phyloP scores from a whole-genome alignment of 2,888 invertebrate genomes.

The Oligia fasciuncula region DNA sequence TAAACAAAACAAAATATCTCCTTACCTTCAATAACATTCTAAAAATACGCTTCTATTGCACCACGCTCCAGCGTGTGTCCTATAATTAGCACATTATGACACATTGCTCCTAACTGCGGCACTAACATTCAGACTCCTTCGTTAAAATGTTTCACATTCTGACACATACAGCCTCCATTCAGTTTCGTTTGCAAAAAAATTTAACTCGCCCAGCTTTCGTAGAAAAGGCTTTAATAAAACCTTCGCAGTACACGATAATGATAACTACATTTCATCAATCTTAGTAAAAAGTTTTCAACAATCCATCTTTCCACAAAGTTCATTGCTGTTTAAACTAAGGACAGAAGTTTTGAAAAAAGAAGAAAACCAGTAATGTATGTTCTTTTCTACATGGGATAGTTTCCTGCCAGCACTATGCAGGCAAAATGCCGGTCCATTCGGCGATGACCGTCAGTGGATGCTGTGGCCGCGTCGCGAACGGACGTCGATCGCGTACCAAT shows the following conservation, averaged over 20 bases:
- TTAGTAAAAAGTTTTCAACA: background rate
- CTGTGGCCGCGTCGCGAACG: constrained; percentile 52
- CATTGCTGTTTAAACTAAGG: constrained; percentile 12
- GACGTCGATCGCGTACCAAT: constrained; percentile 35
- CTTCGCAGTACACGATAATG: background rate
- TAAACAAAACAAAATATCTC: background rate
- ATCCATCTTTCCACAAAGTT: background rate
- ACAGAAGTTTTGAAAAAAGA: background rate
- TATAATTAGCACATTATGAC: constrained; percentile 48
- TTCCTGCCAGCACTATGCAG: constrained; percentile 39
- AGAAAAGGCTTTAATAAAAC: constrained; percentile 42
- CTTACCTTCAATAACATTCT: constrained; percentile 3
- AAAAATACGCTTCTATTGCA: constrained; percentile 9
- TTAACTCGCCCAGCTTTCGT: constrained; percentile 17
- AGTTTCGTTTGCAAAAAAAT: constrained; percentile 14
- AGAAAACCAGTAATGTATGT: constrained; percentile 21
- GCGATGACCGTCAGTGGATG: constrained; percentile 59
- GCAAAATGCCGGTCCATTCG: constrained; percentile 58
- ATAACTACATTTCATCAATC: constrained; percentile 13
- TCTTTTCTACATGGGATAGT: constrained; percentile 27
- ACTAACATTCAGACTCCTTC: constrained; percentile 42
- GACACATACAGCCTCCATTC: constrained; percentile 45
- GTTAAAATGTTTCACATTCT: constrained; percentile 59
- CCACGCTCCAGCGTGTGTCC: background rate
- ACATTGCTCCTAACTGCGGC: constrained; percentile 37